These are phyloP conservation scores for Fukomys damarensis DNA, from an alignment of 2,113 vertebrate genomes.

Conservation along the genomic window DNA sequence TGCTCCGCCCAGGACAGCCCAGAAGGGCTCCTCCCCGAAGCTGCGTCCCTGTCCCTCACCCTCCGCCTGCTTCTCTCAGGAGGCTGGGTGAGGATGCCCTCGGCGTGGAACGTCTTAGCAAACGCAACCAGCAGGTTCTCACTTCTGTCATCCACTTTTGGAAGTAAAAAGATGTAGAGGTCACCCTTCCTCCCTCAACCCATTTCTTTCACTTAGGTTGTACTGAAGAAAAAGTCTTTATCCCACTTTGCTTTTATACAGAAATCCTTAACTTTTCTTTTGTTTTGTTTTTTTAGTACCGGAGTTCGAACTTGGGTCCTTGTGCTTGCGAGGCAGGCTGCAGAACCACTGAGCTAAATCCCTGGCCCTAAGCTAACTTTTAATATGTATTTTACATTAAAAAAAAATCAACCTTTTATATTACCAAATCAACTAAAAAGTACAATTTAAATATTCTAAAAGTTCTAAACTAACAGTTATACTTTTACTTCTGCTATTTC, in stretches of 20 bases:
- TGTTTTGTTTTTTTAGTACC: too few species aligned
- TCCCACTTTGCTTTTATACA: slow-evolving; percentile 17
- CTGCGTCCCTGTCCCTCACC: not conserved
- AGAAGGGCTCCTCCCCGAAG: too few species aligned
- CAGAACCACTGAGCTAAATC: too few species aligned
- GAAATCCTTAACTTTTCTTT: not conserved
- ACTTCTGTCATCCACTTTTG: not conserved
- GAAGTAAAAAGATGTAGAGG: not conserved
- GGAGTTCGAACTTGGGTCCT: too few species aligned
- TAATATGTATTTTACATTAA: not conserved
- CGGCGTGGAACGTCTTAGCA: not conserved
- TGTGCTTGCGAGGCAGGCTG: too few species aligned
- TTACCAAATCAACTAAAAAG: slow-evolving; percentile 44
- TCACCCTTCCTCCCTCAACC: not conserved
- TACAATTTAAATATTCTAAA: slow-evolving; percentile 27
- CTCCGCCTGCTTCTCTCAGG: not conserved
- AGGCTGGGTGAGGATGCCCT: not conserved
- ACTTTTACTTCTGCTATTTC: slow-evolving; percentile 66
- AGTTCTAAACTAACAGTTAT: slow-evolving; percentile 31
- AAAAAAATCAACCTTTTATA: slow-evolving; percentile 3
- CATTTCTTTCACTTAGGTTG: slow-evolving; percentile 22
- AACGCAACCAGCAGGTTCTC: not conserved
- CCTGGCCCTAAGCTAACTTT: too few species aligned
- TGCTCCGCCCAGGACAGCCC: too few species aligned
- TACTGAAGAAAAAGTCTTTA: slow-evolving; percentile 36